Base-by-base conservation (phyloP, 1,140 invertebrate species). In the Aphidius gifuensis region DNA sequence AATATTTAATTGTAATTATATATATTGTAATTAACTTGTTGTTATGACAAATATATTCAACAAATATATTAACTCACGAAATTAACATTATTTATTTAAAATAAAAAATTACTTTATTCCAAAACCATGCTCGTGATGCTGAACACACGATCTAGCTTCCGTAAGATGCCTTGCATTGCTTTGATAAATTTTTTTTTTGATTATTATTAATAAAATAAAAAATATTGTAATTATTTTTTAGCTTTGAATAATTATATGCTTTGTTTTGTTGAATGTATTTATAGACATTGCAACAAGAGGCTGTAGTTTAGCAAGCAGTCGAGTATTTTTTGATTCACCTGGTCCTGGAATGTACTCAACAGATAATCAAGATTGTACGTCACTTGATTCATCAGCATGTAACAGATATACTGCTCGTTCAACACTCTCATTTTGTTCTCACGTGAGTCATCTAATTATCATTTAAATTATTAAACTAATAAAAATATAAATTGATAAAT, bases 401-500 rank as follows among this genome's bases (percentile, higher is more conserved):
- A 74, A 66, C 61, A 78, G 77, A 59, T 77, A 73, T 49, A 76
- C 74, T 44, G 74, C 73, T 63, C 76, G 78, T 46, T 75, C 74
- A n/a, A 65, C 77, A 48, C 65, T 79, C 5, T 77, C 78, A 0
- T 79, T 77, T 57, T 78, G 72, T 58, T 79, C 77, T 7, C 75
- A 78, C 55, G 77, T 80, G 59, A 71, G 75, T 74, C 7, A 5
- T 9, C 32, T 32, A 9, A 8, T 40, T 53, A 58, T 60, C 51
- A 5, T 38, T 16, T 6, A 23, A 47, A 55, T 46, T 42, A 61
- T 51, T 50, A 5, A 43, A 50, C 32, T 43, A 32, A 23, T 58
- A 40, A 46, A 59, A 59, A 60, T 47, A 60, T 48, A 49, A 46
- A 61, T 23, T 60, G 32, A 21, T 44, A 16, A 51, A 9, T 61